These are phyloP conservation scores for Eurois occulta DNA, from an alignment of 2,888 invertebrate genomes.

Conservation along the genomic window DNA sequence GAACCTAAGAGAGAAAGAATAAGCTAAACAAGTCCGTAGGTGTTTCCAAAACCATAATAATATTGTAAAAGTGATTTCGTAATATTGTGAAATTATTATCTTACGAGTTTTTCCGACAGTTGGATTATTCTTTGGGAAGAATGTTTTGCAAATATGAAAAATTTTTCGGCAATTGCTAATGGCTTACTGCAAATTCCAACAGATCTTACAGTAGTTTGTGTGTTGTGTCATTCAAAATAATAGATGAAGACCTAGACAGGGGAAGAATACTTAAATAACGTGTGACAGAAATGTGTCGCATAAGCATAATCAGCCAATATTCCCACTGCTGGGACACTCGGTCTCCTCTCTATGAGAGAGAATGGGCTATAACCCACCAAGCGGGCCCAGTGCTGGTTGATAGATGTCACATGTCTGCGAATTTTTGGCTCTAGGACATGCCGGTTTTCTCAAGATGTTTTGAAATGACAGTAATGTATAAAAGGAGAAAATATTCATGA, in stretches of 20 bases:
- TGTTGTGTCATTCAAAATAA: not conserved
- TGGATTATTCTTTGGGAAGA: too few species aligned
- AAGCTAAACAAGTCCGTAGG: not conserved
- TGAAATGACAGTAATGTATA: not conserved
- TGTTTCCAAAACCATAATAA: not conserved
- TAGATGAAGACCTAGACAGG: not conserved
- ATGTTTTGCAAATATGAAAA: too few species aligned
- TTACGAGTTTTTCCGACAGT: not conserved
- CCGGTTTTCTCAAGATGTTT: too few species aligned
- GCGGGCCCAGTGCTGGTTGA: too few species aligned
- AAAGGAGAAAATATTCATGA: not conserved
- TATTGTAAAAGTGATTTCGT: not conserved
- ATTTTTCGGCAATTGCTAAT: not conserved
- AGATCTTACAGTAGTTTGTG: not conserved
- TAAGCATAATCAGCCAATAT: too few species aligned
- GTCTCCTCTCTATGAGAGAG: too few species aligned
- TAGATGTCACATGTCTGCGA: too few species aligned
- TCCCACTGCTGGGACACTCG: too few species aligned
- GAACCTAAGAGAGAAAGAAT: not conserved
- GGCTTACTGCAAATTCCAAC: not conserved
- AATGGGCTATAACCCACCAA: too few species aligned
- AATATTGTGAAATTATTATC: not conserved
- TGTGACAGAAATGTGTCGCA: not conserved
- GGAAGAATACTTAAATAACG: not conserved
- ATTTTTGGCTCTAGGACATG: too few species aligned